These are phyloP conservation scores for Limnephilus rhombicus DNA, from an alignment of 2,888 invertebrate genomes.

Conservation along the genomic window DNA sequence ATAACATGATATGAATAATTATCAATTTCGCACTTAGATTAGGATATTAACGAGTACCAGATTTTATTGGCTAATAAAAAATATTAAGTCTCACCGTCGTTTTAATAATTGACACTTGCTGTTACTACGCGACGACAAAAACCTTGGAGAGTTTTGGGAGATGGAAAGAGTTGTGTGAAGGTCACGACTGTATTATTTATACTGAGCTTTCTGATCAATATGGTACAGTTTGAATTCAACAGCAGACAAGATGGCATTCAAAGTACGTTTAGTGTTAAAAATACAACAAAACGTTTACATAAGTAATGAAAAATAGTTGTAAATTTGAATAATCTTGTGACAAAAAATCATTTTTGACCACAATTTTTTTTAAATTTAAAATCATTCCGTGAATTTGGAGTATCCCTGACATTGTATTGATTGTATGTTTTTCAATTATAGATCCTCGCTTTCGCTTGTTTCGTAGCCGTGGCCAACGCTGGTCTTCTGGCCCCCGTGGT, in stretches of 20 bases:
- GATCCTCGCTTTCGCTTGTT: slow-evolving; percentile 53
- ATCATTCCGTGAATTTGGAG: too few species aligned
- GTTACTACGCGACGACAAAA: background rate
- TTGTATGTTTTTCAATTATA: slow-evolving; percentile 67
- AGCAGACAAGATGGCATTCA: slow-evolving; percentile 58
- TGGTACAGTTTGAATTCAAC: slow-evolving; percentile 37
- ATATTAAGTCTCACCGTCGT: background rate
- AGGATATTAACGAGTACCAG: too few species aligned
- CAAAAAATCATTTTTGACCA: too few species aligned
- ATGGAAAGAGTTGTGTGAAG: background rate
- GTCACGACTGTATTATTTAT: background rate
- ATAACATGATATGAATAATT: too few species aligned
- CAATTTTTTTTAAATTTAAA: too few species aligned
- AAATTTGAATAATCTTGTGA: too few species aligned
- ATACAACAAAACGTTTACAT: too few species aligned
- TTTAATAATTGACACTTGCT: background rate
- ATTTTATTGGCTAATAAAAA: background rate
- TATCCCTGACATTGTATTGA: background rate
- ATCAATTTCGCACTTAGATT: too few species aligned
- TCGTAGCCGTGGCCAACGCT: slow-evolving; percentile 59
- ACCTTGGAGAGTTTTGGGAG: background rate
- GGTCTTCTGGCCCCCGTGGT: slow-evolving; percentile 51
- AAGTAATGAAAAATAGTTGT: too few species aligned
- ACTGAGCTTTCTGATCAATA: slow-evolving; percentile 1
- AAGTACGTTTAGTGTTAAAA: slow-evolving; percentile 42